phyloP scores from a whole-genome alignment of 2,888 invertebrate species.

The Lordiphosa fenestrarum region DNA sequence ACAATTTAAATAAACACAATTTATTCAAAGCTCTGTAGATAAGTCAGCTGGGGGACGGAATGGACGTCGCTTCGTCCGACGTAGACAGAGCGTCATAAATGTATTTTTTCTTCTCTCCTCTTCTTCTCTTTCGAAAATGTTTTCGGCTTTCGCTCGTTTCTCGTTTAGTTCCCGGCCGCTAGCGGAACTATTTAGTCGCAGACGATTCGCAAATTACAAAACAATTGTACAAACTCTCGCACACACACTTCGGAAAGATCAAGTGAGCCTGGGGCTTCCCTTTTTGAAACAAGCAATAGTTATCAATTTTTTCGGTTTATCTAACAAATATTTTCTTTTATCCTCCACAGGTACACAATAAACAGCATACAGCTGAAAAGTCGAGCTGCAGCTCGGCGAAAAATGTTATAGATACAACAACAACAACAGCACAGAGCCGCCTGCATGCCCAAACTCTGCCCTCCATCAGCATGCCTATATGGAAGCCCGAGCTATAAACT shows the following conservation, averaged over 20 bases:
- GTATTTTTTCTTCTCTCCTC: slow-evolving; percentile 34
- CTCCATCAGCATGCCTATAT: slow-evolving; percentile 47
- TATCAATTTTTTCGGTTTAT: slow-evolving; percentile 15
- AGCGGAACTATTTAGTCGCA: slow-evolving; percentile 54
- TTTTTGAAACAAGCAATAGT: not conserved
- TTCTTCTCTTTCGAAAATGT: slow-evolving; percentile 39
- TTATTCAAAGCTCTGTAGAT: slow-evolving; percentile 39
- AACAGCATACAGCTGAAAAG: slow-evolving; percentile 13
- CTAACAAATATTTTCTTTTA: slow-evolving; percentile 20
- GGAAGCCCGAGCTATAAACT: slow-evolving; percentile 13
- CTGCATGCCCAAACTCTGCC: slow-evolving; percentile 24
- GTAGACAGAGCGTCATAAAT: slow-evolving; percentile 63
- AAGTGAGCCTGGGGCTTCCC: slow-evolving; percentile 26
- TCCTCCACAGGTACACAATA: slow-evolving; percentile 21
- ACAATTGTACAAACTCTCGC: slow-evolving; percentile 11
- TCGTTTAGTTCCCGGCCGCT: slow-evolving; percentile 60
- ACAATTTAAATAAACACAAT: slow-evolving; percentile 42
- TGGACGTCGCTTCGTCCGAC: slow-evolving; percentile 41
- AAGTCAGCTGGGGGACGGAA: slow-evolving; percentile 33
- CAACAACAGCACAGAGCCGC: not conserved
- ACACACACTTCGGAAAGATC: slow-evolving; percentile 14
- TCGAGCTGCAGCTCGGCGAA: slow-evolving; percentile 10
- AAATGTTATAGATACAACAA: slow-evolving; percentile 39
- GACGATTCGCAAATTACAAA: slow-evolving; percentile 15
- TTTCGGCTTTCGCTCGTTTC: slow-evolving; percentile 52